phyloP scores from a whole-genome alignment of 2,888 invertebrate genomes.

The Rhingia campestris region DNA sequence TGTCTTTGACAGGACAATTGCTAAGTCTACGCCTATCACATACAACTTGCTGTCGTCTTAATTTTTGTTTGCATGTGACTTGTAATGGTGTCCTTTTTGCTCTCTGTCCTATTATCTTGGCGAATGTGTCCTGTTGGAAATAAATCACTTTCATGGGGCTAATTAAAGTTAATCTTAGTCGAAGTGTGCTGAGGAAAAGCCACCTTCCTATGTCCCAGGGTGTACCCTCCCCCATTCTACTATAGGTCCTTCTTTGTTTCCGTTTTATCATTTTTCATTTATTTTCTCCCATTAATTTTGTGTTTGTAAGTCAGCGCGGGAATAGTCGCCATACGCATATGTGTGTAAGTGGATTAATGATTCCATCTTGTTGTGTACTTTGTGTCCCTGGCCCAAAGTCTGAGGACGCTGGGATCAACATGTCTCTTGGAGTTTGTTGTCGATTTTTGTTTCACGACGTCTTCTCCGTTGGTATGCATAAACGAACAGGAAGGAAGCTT shows the following conservation, averaged over 20 bases:
- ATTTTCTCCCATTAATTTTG: conserved; percentile 54
- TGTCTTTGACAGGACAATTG: conserved; percentile 65
- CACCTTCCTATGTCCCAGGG: conserved; percentile 36
- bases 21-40: conserved; percentile 3
- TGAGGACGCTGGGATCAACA: conserved; percentile 53
- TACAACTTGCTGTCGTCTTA: neutral
- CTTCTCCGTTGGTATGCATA: conserved; percentile 13
- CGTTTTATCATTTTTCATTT: conserved; percentile 62
- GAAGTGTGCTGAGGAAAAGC: conserved; percentile 36
- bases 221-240: neutral
- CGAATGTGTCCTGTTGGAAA: conserved; percentile 75
- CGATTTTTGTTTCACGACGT: conserved; percentile 10
- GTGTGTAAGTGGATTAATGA: conserved; percentile 49
- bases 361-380: conserved; percentile 39
- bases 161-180: conserved; percentile 80
- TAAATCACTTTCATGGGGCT: conserved; percentile 81
- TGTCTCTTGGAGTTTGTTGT: conserved; percentile 28
- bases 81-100: neutral
- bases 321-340: neutral
- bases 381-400: conserved; percentile 23
- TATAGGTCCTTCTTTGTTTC: conserved; percentile 11
- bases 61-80: too few relatives aligned
- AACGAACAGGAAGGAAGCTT: conserved; percentile 68
- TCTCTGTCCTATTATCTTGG: conserved; percentile 19
- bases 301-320: conserved; percentile 38